Evolutionary conservation across 2,113 vertebrate species (phyloP).

Genomic region (Hiodon alosoides): DNA sequence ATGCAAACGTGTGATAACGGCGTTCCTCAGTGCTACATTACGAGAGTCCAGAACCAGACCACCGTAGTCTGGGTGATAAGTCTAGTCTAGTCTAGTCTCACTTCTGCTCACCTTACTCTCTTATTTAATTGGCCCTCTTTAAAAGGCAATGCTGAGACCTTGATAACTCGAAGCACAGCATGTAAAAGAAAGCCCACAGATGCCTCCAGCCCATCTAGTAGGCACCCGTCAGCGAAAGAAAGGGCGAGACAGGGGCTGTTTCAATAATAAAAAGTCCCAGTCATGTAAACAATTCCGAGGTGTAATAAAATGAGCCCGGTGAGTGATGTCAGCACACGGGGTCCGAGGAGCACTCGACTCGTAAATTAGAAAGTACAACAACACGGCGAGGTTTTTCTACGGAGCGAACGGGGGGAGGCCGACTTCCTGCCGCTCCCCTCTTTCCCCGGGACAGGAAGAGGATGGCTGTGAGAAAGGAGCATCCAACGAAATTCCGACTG

Average conservation of each 20-base stretch:
- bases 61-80: not conserved
- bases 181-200: not conserved
- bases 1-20: constrained; percentile 17
- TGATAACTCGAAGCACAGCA: constrained; percentile 9
- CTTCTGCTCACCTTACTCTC: not conserved
- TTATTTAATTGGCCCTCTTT: not conserved
- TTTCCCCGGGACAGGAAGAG: not conserved
- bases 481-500: too few species aligned
- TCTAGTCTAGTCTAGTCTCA: too few species aligned
- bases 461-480: constrained; percentile 18
- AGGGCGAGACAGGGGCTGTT: constrained; percentile 19
- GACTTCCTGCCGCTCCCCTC: constrained; percentile 20
- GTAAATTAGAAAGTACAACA: constrained; percentile 40
- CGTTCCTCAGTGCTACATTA: constrained; percentile 24
- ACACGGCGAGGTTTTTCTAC: constrained; percentile 22
- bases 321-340: constrained; percentile 43
- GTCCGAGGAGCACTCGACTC: constrained; percentile 24
- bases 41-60: constrained; percentile 13
- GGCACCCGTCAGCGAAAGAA: not conserved
- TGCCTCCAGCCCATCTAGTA: not conserved
- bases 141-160: constrained; percentile 2
- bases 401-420: constrained; percentile 4
- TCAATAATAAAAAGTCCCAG: constrained; percentile 38
- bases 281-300: constrained; percentile 38
- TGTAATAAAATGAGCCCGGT: constrained; percentile 38